phyloP scores from a whole-genome alignment of 2,888 invertebrate species.

The Yponomeuta plumbellus region DNA sequence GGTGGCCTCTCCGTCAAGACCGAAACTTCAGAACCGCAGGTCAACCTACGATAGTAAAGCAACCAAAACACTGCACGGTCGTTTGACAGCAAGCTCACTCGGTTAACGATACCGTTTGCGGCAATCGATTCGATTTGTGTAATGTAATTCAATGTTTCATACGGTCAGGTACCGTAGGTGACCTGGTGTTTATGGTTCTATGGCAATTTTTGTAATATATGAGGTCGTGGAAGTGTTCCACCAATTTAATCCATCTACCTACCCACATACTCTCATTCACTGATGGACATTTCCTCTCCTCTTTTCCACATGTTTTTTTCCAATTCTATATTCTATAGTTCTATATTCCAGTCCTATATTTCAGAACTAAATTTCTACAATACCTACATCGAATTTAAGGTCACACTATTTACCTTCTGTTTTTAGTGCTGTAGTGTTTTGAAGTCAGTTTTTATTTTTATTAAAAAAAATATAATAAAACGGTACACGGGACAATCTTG shows the following conservation, averaged over 20 bases:
- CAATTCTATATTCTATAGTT: no score
- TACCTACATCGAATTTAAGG: no score
- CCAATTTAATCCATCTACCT: not conserved
- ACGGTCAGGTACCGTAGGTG: slow-evolving; percentile 1
- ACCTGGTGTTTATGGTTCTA: not conserved
- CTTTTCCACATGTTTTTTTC: no score
- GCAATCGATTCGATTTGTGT: slow-evolving; percentile 1
- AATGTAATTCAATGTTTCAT: slow-evolving; percentile 5
- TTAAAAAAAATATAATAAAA: no score
- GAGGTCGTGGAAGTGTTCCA: not conserved
- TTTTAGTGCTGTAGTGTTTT: no score
- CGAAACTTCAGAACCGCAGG: not conserved
- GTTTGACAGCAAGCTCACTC: not conserved
- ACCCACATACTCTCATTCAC: no score
- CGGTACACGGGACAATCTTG: no score
- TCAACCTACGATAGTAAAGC: not conserved
- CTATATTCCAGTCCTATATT: no score
- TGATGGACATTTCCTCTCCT: no score
- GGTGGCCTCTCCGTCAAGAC: not conserved
- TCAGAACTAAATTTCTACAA: no score
- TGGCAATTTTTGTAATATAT: not conserved
- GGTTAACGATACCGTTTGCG: not conserved
- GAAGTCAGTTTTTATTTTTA: no score
- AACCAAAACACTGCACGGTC: not conserved
- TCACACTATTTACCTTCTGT: no score